Base-by-base conservation (phyloP, 2,888 invertebrate species). In the Allolobophora icterica region DNA sequence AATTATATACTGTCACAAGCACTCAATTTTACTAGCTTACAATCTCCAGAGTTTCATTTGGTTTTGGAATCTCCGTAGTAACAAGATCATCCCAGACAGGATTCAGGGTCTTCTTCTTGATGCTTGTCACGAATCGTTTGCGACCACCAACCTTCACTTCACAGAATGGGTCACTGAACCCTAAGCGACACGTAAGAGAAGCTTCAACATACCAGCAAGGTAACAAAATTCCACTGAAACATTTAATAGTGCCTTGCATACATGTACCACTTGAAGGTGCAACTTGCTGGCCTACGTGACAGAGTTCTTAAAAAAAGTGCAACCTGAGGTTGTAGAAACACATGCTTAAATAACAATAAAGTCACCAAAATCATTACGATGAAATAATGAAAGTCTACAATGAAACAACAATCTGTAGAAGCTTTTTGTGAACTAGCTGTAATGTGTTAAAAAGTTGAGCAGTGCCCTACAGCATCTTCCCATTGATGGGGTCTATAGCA, bases 151-250 rank as follows among this genome's bases (percentile, higher is more conserved):
- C 93, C 92, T 95, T 95, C 30, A 96, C 94, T 91, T 96, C 96
- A 94, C 96, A 96, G 93, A 96, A 96, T 17, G 96, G 96, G 93
- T 96, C 96, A 94, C 96, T 96, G 94, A 95, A 96, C n/a, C 96
- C 95, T 95, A 91, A 17, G 35, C 15, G 84, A 38, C 89, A 19
- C 11, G 4, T 3, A 42, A 90, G 30, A 90, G 17, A 40, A n/a
- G 30, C 13, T n/a, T 45, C 38, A 38, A 24, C 35, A 89, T n/a
- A n/a, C 42, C 6, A 89, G 71, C 13, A 71, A 71, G 2, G n/a
- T 71, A n/a, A 71, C 19, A 71, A n/a, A 71, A 71, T 71, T 30
- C 30, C 30, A 71, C 71, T n/a, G 8, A n/a, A 30, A 30, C 30
- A 30, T 71, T 30, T 13, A 71, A 71, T 13, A 17, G 71, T n/a